Percentiles rank a stretch among this genome's conserved stretches.
Conservation (phyloP, 1,140 invertebrate genomes). For the Brachionus asplanchnoidis region DNA sequence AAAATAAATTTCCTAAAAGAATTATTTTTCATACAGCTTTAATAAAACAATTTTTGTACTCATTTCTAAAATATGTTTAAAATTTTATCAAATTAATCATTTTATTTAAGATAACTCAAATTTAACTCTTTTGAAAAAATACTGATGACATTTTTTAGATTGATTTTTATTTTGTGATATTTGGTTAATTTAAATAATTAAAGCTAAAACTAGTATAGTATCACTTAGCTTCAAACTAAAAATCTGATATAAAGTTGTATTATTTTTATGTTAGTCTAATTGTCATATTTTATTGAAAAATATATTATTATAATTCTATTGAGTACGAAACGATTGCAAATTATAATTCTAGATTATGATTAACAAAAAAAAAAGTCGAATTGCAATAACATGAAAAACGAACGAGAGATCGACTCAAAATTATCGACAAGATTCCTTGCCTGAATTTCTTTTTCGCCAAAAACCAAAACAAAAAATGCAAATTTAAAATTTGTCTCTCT, state of each 20-base stretch:
- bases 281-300: not conserved
- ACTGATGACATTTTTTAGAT: not conserved
- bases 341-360: conserved; percentile 33
- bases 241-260: not conserved
- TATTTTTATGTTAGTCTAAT: not conserved
- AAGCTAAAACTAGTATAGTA: not conserved
- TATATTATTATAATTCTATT: conserved; percentile 25
- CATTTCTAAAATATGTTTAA: not conserved
- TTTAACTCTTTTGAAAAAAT: not conserved
- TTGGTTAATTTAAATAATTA: not conserved
- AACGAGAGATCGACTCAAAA: not conserved
- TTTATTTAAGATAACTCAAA: not conserved
- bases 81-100: not conserved
- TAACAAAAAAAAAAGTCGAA: not conserved
- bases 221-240: not conserved
- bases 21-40: not conserved
- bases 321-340: not conserved
- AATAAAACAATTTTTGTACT: no score
- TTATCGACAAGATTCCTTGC: conserved; percentile 1
- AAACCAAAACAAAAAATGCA: not conserved
- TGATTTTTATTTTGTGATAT: not conserved
- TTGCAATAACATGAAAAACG: not conserved
- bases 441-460: not conserved
- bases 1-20: not conserved
- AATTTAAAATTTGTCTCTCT: not conserved